Conservation (phyloP, 1,140 invertebrate species). For the Sinonovacula constricta region DNA sequence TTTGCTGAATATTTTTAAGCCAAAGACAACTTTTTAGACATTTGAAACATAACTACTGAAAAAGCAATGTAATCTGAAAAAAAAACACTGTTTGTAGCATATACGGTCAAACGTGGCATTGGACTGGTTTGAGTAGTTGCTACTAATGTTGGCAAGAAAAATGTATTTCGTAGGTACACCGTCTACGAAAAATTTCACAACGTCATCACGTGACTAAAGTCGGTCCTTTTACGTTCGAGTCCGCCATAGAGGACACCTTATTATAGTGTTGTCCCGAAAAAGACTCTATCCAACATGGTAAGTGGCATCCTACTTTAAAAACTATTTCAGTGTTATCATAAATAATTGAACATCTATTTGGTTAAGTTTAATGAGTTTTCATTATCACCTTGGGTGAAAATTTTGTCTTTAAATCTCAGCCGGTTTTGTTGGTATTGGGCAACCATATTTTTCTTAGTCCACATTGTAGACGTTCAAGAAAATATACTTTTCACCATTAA, state of each 20-base stretch:
- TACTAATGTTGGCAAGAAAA: not conserved
- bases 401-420: no score
- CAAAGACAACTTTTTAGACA: not conserved
- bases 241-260: conserved; percentile 59
- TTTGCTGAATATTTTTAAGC: not conserved
- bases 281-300: conserved; percentile 74
- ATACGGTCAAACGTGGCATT: not conserved
- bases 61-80: no score
- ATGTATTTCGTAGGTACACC: not conserved
- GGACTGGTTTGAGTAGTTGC: not conserved
- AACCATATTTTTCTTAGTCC: no score
- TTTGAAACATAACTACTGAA: no score
- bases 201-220: conserved; percentile 61
- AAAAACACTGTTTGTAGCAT: no score
- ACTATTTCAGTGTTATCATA: no score
- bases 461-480: no score
- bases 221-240: conserved; percentile 63
- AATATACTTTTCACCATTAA: no score
- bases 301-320: conserved; percentile 58
- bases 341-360: no score
- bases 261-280: conserved; percentile 56
- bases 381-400: no score
- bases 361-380: no score
- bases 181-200: conserved; percentile 29
- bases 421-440: no score